phyloP scores from a whole-genome alignment of 2,113 vertebrate genomes.

The Eubucco bourcierii region DNA sequence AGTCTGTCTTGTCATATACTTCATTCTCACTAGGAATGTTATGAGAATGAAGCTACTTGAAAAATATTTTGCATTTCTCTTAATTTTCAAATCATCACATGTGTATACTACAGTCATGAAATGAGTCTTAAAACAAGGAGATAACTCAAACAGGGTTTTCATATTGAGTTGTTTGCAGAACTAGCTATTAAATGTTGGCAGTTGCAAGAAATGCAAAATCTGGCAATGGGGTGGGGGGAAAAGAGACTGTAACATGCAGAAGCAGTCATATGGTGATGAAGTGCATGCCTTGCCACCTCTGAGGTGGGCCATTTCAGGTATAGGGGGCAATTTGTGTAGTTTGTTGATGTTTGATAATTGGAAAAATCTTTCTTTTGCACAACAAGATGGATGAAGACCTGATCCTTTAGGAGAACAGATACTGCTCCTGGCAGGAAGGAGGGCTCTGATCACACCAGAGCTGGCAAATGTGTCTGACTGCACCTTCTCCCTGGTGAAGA shows the following conservation, averaged over 20 bases:
- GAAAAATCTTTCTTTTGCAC: not conserved
- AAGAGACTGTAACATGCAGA: not conserved
- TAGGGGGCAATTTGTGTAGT: rapidly evolving
- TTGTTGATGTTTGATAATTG: not conserved
- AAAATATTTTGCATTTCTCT: not conserved
- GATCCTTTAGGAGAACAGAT: not conserved
- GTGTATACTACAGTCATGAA: not conserved
- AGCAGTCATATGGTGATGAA: not conserved
- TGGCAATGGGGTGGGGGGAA: rapidly evolving
- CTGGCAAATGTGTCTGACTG: rapidly evolving
- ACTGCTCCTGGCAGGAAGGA: not conserved
- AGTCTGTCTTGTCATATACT: not conserved
- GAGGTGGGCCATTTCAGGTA: not conserved
- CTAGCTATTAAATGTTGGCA: not conserved
- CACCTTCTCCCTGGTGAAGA: not conserved
- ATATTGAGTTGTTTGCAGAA: not conserved
- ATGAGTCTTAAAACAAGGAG: not conserved
- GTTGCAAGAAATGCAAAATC: not conserved
- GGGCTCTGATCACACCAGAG: not conserved
- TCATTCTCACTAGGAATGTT: not conserved
- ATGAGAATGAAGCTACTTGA: not conserved
- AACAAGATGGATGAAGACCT: rapidly evolving
- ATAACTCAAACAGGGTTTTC: not conserved
- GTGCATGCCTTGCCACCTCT: not conserved
- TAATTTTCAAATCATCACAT: not conserved